Base-by-base conservation (phyloP, 1,140 invertebrate genomes). In the Drosophila elegans region DNA sequence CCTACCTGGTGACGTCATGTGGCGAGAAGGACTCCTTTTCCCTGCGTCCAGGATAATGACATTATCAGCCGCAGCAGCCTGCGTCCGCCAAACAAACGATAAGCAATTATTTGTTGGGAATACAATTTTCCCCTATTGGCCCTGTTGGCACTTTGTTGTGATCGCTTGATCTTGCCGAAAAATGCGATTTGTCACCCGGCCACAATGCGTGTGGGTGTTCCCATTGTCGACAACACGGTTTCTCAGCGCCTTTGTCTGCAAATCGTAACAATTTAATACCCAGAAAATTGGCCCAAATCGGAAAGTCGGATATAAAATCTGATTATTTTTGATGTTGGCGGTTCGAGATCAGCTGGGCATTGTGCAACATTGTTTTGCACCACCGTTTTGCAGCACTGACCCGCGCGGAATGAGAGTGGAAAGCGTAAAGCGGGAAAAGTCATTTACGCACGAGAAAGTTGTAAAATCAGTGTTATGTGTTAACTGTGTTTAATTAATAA, bases 181-280 rank as follows among this genome's bases (percentile, higher is more conserved):
- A 16, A 84, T 57, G 67, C 74, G 68, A 86, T 85, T 80, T 85
- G 79, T 84, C 81, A 67, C 60, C 51, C 45, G 57, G 42, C 67
- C 68, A 83, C 80, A 82, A 82, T 78, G 80, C 74, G 77, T 82
- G 77, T 85, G 82, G 82, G 82, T 85, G 82, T 85, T 80, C 74
- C 82, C 76, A 75, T 85, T 85, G 77, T 85, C 68, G 41, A 48
- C 62, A 54, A 51, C 74, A 62, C 46, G 56, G 38, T 66, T 56
- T 59, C 49, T 55, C 39, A 13, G 9, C 39, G 60, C 60, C 44
- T 59, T 75, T 74, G 61, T 75, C 57, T 59, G 45, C 29, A 44
- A 55, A 53, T 63, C 16, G 66, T 76, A 80, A 85, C 77, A 85
- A 85, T 85, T 86, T 81, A 71, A 82, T 88, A 80, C 80, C 57